Evolutionary conservation across 2,113 vertebrate genomes (phyloP).

Genomic region (Calidris pygmaea): DNA sequence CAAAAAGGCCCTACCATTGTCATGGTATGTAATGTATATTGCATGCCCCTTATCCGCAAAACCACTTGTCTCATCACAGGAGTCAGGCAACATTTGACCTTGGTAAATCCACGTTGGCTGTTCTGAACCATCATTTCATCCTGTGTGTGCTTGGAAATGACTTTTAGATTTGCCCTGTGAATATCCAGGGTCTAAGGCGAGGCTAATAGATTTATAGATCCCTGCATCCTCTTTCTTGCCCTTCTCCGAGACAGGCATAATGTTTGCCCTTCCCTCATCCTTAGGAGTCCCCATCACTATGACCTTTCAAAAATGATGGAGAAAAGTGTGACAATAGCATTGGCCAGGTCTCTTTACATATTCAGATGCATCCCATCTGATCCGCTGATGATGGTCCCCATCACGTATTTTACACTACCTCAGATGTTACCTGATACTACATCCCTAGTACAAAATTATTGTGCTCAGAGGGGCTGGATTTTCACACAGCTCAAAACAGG

Average conservation of each 20-base stretch:
- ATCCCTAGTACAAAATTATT: not conserved
- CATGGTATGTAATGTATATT: not conserved
- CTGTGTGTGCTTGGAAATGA: not conserved
- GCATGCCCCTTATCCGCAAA: not conserved
- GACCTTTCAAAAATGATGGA: not conserved
- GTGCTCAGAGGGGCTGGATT: not conserved
- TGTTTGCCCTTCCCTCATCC: not conserved
- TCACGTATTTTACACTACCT: not conserved
- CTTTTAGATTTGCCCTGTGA: not conserved
- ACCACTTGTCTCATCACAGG: not conserved
- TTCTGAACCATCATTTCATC: not conserved
- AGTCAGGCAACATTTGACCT: not conserved
- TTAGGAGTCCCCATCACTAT: accelerated
- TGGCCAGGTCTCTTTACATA: not conserved
- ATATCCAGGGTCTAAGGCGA: not conserved
- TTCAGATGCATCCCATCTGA: not conserved
- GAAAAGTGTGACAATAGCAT: not conserved
- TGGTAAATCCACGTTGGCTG: not conserved
- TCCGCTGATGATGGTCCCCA: no score
- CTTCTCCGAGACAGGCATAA: not conserved
- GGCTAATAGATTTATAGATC: not conserved
- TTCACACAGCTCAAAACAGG: not conserved
- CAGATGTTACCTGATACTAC: not conserved
- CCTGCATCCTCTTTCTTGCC: not conserved
- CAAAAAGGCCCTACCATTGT: not conserved